Evolutionary conservation across 2,888 invertebrate genomes (phyloP).

Genomic region (Crematogaster levior): DNA sequence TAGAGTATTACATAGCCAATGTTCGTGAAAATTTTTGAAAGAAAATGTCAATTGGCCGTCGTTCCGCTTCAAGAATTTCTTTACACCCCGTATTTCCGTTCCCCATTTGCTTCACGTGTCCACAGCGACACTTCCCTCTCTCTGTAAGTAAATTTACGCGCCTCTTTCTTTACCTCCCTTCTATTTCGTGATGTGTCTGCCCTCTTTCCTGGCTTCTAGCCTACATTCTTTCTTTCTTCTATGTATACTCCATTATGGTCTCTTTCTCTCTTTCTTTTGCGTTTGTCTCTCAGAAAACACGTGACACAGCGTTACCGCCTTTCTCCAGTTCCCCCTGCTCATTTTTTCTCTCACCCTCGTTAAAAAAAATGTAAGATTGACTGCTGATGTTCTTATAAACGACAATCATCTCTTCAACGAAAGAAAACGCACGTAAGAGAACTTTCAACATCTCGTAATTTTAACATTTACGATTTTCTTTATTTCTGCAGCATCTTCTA

Average conservation of each 20-base stretch:
- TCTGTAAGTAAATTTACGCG: slow-evolving; percentile 47
- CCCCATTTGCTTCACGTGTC: neutral
- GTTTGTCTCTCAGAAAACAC: slow-evolving; percentile 11
- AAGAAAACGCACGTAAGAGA: neutral
- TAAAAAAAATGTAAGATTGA: slow-evolving; percentile 18
- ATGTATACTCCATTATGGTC: neutral
- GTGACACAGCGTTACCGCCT: slow-evolving; percentile 16
- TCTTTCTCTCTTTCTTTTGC: neutral
- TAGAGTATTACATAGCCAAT: neutral
- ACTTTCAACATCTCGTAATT: neutral
- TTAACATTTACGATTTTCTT: neutral
- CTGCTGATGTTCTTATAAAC: neutral
- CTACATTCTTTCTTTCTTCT: neutral
- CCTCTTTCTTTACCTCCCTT: slow-evolving; percentile 17
- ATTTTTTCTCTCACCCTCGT: neutral
- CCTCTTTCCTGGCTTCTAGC: slow-evolving; percentile 22
- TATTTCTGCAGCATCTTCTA: neutral
- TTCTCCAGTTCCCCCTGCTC: neutral
- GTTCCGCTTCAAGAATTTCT: slow-evolving; percentile 5
- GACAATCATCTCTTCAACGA: neutral
- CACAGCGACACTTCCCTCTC: slow-evolving; percentile 18
- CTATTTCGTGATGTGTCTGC: slow-evolving; percentile 9
- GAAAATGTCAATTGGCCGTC: neutral
- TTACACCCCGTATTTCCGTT: slow-evolving; percentile 34
- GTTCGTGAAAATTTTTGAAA: neutral